Conservation (phyloP, 1,140 invertebrate species). For the Andricus grossulariae region DNA sequence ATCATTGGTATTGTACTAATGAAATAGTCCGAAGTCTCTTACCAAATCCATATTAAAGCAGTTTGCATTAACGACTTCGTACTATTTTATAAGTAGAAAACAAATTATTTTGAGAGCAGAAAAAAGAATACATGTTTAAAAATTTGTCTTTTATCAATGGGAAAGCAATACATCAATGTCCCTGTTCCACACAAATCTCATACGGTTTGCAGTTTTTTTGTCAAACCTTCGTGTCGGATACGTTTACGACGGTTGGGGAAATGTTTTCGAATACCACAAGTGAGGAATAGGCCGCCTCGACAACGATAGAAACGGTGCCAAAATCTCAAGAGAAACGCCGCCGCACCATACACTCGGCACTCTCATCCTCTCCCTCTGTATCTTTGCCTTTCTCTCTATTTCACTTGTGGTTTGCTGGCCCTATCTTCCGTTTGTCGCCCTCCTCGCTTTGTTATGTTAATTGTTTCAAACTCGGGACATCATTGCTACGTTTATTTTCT, state of each 20-base stretch:
- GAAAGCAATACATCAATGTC: conserved; percentile 6
- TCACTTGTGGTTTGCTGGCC: conserved; percentile 38
- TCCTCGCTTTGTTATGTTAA: conserved; percentile 64
- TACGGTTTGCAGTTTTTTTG: conserved; percentile 32
- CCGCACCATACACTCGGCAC: conserved; percentile 36
- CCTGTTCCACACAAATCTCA: neutral
- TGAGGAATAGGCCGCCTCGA: conserved; percentile 43
- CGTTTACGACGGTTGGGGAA: conserved; percentile 54
- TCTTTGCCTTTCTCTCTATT: conserved; percentile 30
- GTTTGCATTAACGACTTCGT: too few relatives aligned
- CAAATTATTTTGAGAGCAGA: too few relatives aligned
- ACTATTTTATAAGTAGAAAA: too few relatives aligned
- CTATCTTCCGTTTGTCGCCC: conserved; percentile 25
- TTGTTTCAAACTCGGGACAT: conserved; percentile 71
- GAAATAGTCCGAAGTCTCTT: too few relatives aligned
- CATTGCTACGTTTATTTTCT: conserved; percentile 71
- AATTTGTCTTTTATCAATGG: neutral
- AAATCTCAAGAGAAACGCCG: conserved; percentile 67
- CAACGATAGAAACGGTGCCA: conserved; percentile 62
- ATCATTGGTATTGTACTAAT: too few relatives aligned
- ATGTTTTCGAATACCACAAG: conserved; percentile 61
- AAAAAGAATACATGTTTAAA: too few relatives aligned
- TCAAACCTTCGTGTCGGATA: conserved; percentile 54
- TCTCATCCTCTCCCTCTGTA: conserved; percentile 16
- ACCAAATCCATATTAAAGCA: too few relatives aligned